A percentile compares a stretch with the other conserved stretches of the same genome.
These are phyloP conservation scores for Drosophila bocqueti DNA, from an alignment of 1,140 invertebrate genomes.

Conservation along the genomic window DNA sequence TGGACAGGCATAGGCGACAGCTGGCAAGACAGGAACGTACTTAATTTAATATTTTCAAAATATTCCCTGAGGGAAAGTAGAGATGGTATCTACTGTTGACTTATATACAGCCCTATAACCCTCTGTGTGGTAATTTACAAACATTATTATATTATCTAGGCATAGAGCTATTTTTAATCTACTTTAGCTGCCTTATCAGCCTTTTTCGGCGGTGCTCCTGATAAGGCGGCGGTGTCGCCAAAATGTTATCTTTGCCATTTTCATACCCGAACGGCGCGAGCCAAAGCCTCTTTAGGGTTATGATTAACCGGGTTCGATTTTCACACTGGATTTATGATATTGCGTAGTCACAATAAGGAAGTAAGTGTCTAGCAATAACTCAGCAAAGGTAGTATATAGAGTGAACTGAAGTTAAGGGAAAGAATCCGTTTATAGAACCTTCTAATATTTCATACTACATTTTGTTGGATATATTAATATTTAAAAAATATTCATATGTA, in stretches of 20 bases:
- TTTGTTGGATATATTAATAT: too few species aligned
- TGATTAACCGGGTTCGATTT: conserved; percentile 10
- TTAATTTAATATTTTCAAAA: neutral
- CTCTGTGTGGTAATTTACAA: neutral
- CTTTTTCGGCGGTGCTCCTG: conserved; percentile 1
- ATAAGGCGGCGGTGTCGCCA: conserved; percentile 4
- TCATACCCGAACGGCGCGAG: neutral
- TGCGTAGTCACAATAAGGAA: neutral
- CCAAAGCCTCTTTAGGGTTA: neutral
- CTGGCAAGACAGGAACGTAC: neutral
- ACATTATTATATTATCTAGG: conserved; percentile 6
- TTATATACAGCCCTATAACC: neutral
- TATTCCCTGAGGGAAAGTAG: neutral
- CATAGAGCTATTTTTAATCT: conserved; percentile 4
- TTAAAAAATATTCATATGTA: too few species aligned
- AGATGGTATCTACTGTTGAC: neutral
- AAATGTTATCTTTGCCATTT: conserved; percentile 19
- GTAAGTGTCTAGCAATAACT: neutral
- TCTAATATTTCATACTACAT: neutral
- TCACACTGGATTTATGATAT: conserved; percentile 5
- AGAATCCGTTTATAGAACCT: neutral
- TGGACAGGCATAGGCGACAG: neutral
- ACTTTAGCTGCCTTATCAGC: conserved; percentile 17
- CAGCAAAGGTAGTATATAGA: too few species aligned
- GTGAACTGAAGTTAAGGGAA: neutral